Percentiles rank a stretch among this genome's conserved stretches.
These are phyloP conservation scores for Numenius phaeopus DNA, from an alignment of 2,797 vertebrate species.

Conservation along the genomic window DNA sequence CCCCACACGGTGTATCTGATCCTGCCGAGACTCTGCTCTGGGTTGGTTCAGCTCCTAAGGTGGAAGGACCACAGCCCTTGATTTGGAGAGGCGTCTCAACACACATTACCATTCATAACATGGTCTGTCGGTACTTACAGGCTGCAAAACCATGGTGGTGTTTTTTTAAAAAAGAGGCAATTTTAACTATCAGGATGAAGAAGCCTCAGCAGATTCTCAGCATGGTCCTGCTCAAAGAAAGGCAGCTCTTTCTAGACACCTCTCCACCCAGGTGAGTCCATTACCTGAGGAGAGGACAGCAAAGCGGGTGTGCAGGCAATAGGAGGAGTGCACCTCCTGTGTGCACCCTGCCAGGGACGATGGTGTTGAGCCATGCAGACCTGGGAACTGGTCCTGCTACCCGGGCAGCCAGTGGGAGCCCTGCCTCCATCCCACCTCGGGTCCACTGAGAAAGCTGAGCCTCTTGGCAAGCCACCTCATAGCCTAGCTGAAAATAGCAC, in stretches of 20 bases:
- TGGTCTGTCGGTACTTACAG: not conserved
- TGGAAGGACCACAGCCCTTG: not conserved
- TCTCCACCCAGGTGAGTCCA: not conserved
- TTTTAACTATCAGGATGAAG: not conserved
- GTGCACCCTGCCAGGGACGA: fast-evolving
- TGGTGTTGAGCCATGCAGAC: not conserved
- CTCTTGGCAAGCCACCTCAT: slow-evolving; percentile 37
- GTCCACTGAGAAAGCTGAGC: not conserved
- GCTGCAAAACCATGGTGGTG: not conserved
- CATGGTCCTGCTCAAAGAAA: not conserved
- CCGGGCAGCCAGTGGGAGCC: not conserved
- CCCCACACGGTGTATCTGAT: not conserved
- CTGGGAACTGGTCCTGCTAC: not conserved
- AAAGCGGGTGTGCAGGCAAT: fast-evolving
- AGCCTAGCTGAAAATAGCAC: slow-evolving; percentile 25
- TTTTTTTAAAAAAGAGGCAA: not conserved
- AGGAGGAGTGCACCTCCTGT: not conserved
- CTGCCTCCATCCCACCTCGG: not conserved
- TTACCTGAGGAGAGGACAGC: not conserved
- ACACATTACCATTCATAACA: fast-evolving
- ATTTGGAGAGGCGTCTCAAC: not conserved
- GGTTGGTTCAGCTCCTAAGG: fast-evolving
- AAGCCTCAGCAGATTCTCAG: not conserved
- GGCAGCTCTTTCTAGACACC: not conserved
- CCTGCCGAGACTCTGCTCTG: not conserved